Base-by-base conservation (phyloP, 2,113 vertebrate genomes). In the Indicator maculatus region DNA sequence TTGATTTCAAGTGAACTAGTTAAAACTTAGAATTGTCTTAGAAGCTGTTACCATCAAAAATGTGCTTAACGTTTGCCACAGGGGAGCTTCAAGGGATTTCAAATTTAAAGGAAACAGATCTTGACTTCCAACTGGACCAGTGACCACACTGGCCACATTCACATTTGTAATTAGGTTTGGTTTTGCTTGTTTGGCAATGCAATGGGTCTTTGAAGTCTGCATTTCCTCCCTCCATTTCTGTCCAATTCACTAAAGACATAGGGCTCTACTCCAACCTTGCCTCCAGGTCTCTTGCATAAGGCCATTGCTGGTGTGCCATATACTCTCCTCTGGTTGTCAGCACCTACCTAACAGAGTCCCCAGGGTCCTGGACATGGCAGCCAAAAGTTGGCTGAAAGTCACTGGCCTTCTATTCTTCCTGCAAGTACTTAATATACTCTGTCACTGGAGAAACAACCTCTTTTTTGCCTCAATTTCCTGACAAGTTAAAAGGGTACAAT, bases 51-150 rank as follows among this genome's bases (percentile, higher is more conserved):
- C 52, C 17, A 23, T 75, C 30, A 59, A 44, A 84, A 76, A 61
- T 79, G 41, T 3, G 19, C 20, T 90, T 75, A 65, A 90, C 61
- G 39, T 84, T 82, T 67, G 59, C 55, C 44, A 36, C 16, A 44
- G 21, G 39, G 47, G 28, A 71, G 24, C 27, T 88, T 80, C 33
- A 64, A 75, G 27, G 33, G 12, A 87, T 39, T 53, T 82, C 69
- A 55, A 83, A 59, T 24, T 38, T 26, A 44, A 79, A 90, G n/a
- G 13, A 84, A 81, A 58, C 2, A 65, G 45, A 73, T 4, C 31
- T 86, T 82, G 36, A 16, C 9, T 79, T 92, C 66, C 91, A 91
- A 71, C 44, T 84, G 77, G 81, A 79, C n/a, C 71, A 70, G 15
- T 84, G 81, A 94, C n/a, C 38, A 71, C 73, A 8, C 50, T 88